Base-by-base conservation (phyloP, 2,888 invertebrate genomes). In the Lobophora halterata region DNA sequence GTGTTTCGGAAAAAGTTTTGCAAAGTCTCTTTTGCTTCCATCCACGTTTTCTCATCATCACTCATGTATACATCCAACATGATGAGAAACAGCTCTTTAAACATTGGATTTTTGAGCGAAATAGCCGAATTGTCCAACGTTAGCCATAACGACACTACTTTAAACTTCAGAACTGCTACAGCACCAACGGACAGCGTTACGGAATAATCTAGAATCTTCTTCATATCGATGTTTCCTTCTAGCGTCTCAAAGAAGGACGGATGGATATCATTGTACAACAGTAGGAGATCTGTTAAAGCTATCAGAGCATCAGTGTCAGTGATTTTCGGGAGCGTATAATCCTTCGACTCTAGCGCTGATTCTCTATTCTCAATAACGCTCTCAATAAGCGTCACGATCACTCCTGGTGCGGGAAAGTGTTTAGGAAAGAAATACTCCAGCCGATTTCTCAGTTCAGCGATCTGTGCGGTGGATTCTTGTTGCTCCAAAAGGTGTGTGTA, bases 1-100 rank as follows among this genome's bases (percentile, higher is more conserved):
- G 91, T 91, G 39, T 89, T 90, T 52, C 80, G 86, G 12, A 95
- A 88, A 39, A 94, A 87, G 28, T 75, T 79, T 26, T 74, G 73
- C 12, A 93, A 67, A 2, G 91, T 85, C 27, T 76, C 71, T 37
- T 89, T 90, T 2, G 90, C 88, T 66, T 90, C 90, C 0, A 75
- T 55, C 66, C 85, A 85, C n/a, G 77, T 79, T 11, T 65, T 53
- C 19, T 72, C 75, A 14, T 62, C 64, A 1, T 79, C 73, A 12
- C 62, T 74, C 37, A 75, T 78, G 42, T 88, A 90, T 1, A 90
- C 89, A 52, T 89, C 89, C 13, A 90, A 64, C 67, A 91, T 89
- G 3, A 90, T 90, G 1, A 77, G 71, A 30, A 91, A 77, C 1
- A 91, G 74, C 12, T 89, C 86, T 52, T 82, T 83, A 38, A 91